These are phyloP conservation scores for Cryptotis parvus DNA, from an alignment of 2,113 vertebrate genomes.

Conservation along the genomic window DNA sequence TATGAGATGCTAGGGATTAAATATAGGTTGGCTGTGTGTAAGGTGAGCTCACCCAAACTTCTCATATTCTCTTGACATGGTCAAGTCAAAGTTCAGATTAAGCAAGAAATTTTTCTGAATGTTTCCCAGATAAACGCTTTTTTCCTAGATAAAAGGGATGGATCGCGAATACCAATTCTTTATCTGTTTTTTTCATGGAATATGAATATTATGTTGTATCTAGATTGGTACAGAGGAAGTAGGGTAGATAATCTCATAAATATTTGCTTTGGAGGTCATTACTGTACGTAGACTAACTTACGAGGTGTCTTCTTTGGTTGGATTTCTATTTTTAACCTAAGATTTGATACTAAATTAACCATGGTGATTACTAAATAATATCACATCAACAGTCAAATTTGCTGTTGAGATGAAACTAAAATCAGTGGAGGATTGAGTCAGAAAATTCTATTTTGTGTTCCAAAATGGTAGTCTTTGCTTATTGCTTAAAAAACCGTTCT, in stretches of 20 bases:
- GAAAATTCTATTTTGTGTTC: not conserved
- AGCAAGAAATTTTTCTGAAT: no score
- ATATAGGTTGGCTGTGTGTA: no score
- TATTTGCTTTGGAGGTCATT: not conserved
- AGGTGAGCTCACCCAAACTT: no score
- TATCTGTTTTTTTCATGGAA: no score
- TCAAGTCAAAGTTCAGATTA: no score
- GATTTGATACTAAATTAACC: not conserved
- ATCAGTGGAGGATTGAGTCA: not conserved
- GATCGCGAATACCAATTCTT: no score
- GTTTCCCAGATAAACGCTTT: no score
- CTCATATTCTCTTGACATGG: no score
- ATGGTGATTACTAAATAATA: not conserved
- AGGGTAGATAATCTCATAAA: not conserved
- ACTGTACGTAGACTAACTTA: not conserved
- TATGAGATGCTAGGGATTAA: no score
- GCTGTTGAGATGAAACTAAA: not conserved
- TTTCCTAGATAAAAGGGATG: no score
- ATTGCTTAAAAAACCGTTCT: not conserved
- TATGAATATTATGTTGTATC: no score
- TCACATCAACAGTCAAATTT: not conserved
- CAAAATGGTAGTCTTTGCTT: not conserved
- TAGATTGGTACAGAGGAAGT: no score
- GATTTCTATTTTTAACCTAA: not conserved
- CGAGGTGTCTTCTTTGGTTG: not conserved